Evolutionary conservation across 2,888 invertebrate genomes (phyloP).

Genomic region (Fragum sueziense): DNA sequence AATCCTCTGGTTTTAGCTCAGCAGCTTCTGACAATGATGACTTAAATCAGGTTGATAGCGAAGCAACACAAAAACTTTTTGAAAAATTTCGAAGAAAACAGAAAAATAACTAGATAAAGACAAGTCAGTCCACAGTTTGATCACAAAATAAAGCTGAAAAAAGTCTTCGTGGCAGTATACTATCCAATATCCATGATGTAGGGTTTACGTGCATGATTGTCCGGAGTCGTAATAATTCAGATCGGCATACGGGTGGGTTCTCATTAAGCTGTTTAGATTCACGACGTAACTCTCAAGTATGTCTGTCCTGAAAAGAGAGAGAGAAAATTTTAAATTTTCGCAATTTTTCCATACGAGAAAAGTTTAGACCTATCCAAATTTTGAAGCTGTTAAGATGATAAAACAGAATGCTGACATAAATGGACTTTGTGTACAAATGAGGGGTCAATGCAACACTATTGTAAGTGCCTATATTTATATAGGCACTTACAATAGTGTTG

Average conservation of each 20-base stretch:
- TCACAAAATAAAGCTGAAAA: not conserved
- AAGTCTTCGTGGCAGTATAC: not conserved
- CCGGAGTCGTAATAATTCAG: slow-evolving; percentile 36
- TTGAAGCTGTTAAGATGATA: too few relatives aligned
- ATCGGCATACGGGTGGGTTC: slow-evolving; percentile 31
- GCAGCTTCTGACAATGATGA: too few relatives aligned
- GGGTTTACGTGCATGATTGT: slow-evolving; percentile 22
- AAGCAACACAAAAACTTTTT: not conserved
- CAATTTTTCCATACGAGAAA: too few relatives aligned
- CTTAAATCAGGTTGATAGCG: too few relatives aligned
- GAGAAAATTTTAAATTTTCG: too few relatives aligned
- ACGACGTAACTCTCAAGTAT: not conserved
- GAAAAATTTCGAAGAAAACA: not conserved
- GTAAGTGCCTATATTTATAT: too few relatives aligned
- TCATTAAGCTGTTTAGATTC: slow-evolving; percentile 18
- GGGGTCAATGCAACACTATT: too few relatives aligned
- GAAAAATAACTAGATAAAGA: not conserved
- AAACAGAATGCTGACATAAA: too few relatives aligned
- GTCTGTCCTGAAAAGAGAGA: slow-evolving; percentile 14
- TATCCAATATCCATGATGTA: slow-evolving; percentile 53
- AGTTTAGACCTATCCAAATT: too few relatives aligned
- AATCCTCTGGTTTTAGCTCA: too few relatives aligned
- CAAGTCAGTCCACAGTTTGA: not conserved
- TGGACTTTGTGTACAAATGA: too few relatives aligned
- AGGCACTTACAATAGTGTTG: too few relatives aligned